Conservation (phyloP, 1,140 invertebrate genomes). For the Heliconius hermathena region DNA sequence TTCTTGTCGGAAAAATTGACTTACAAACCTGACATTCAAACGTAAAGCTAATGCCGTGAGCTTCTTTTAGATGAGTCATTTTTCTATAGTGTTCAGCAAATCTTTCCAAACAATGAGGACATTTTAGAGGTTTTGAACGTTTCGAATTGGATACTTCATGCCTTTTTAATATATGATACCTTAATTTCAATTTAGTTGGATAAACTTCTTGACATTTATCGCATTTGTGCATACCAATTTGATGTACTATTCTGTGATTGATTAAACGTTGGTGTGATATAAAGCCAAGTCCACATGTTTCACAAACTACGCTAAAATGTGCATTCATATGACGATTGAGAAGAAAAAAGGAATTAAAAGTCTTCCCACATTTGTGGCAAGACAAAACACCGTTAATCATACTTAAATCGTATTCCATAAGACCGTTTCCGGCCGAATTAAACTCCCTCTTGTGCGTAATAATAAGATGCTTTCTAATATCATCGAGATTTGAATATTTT, state of each 20-base stretch:
- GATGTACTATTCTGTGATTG: constrained; percentile 70
- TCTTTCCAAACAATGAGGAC: constrained; percentile 71
- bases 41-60: constrained; percentile 67
- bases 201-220: constrained; percentile 69
- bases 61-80: constrained; percentile 73
- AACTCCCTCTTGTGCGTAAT: constrained; percentile 65
- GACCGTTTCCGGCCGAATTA: constrained; percentile 67
- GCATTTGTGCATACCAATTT: constrained; percentile 66
- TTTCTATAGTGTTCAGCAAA: constrained; percentile 73
- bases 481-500: constrained; percentile 64
- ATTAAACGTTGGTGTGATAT: constrained; percentile 71
- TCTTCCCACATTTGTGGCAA: constrained; percentile 67
- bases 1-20: constrained; percentile 55
- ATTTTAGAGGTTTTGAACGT: constrained; percentile 68
- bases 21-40: constrained; percentile 70
- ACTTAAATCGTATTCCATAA: constrained; percentile 71
- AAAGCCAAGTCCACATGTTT: constrained; percentile 76
- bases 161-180: constrained; percentile 68
- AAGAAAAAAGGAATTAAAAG: constrained; percentile 71
- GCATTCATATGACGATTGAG: constrained; percentile 75
- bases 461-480: constrained; percentile 62
- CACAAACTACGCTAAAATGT: constrained; percentile 73
- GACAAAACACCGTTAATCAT: constrained; percentile 58
- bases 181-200: constrained; percentile 65
- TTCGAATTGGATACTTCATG: constrained; percentile 65